Evolutionary conservation across 2,113 vertebrate genomes (phyloP).

Genomic region (Lycocorax pyrrhopterus): DNA sequence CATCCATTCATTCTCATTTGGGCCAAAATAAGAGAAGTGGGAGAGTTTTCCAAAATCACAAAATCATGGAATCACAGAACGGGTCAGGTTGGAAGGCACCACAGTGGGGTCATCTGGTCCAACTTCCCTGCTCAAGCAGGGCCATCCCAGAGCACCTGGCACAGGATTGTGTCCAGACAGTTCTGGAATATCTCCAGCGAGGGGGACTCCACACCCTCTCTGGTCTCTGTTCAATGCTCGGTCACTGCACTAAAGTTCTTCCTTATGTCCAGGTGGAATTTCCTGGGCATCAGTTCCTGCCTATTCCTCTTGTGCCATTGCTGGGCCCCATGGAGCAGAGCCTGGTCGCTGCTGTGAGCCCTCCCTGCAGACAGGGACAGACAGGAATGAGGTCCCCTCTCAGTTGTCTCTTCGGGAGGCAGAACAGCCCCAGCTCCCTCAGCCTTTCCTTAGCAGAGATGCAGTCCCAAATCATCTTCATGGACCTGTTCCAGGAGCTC

Average conservation of each 20-base stretch:
- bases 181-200: neutral
- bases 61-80: neutral
- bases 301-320: neutral
- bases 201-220: neutral
- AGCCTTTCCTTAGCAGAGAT: neutral
- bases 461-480: neutral
- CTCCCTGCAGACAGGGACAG: neutral
- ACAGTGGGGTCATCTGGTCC: neutral
- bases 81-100: neutral
- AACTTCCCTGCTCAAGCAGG: neutral
- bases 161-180: rapidly evolving
- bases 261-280: neutral
- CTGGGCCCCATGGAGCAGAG: neutral
- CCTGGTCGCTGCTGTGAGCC: neutral
- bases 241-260: neutral
- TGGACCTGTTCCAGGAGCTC: neutral
- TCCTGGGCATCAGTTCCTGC: neutral
- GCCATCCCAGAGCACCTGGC: neutral
- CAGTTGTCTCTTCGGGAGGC: rapidly evolving
- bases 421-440: neutral
- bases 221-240: neutral
- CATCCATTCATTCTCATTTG: neutral
- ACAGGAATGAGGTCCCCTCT: neutral
- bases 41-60: neutral
- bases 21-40: neutral